Evolutionary conservation across 2,113 vertebrate species (phyloP), one percentile per base, ranked within the genome.

Genomic region (Esox niger): DNA sequence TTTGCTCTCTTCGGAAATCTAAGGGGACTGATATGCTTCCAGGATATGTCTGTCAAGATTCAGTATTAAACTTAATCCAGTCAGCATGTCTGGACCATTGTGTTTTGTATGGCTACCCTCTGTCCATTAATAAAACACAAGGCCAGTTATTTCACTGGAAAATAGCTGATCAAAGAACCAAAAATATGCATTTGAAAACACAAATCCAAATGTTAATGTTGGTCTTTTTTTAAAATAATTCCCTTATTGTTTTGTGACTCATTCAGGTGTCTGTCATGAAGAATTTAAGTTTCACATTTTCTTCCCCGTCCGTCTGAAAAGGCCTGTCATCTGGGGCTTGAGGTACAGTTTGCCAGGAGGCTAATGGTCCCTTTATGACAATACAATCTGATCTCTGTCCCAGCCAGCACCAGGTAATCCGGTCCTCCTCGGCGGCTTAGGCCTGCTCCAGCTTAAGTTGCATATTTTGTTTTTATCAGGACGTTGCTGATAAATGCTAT

Each of bases 401-500:
- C 91, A 66, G 88, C 81, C 64, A 87, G 85, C 90, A 90, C 88
- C 88, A 83, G 90, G 91, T 98, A 98, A 98, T 98, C 95, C 95
- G 87, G 90, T 88, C 92, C 92, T 91, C 91, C 92, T 94, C 90
- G 85, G 87, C 82, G 84, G 89, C 89, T 94, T 90, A 92, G 94
- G 92, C 92, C 92, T 94, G 94, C 93, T 94, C 89, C 84, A 93
- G 94, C 93, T 98, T 97, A 95, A 96, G 92, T 96, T 96, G 95
- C 95, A 95, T 96, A 95, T 97, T 98, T 94, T 84, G 82, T 89
- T 95, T 91, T 93, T 94, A 94, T 94, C 92, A 93, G 94, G 93
- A 95, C 94, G 92, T 95, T 91, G 95, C 93, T 98, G 97, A 99
- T 96, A 94, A 95, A 95, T 96, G 92, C 95, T 97, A 96, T 99